Base-by-base conservation (phyloP, 2,888 invertebrate genomes). In the Druceiella hillmani region DNA sequence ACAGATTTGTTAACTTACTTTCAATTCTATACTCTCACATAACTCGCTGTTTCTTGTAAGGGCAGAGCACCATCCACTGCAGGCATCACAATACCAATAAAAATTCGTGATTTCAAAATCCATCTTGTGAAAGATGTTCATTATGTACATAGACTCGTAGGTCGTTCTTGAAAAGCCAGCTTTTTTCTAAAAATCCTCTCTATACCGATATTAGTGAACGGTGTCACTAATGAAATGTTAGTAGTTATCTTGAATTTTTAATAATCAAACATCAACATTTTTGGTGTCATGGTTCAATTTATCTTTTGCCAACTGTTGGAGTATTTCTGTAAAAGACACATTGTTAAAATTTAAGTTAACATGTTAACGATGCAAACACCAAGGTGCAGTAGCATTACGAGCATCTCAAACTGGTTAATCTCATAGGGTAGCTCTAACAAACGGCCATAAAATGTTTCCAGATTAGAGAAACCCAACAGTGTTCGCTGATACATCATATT, bases 401-500 rank as follows among this genome's bases (percentile, higher is more conserved):
- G 53, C 83, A 85, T 83, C 0, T 78, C 78, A 45, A 68, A 69
- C 45, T 62, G 64, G 17, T 64, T 77, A 9, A 64, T 59, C 33
- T 81, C 80, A 47, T 86, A 87, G 0, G 84, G 81, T 33, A 87
- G 52, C 51, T 85, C 82, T 1, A 87, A 52, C 0, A 78, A 74
- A 46, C 76, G 73, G 1, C 78, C 74, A 29, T 74, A 69, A 33
- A 85, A 54, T 1, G 64, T 58, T 16, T 66, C 61, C 10, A 80
- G 62, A 41, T 73, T 69, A 1, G 74, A 69, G 52, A 74, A 83
- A 0, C 76, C 70, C 33, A 79, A 78, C 27, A 65, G 57, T 1
- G 70, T 75, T 45, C 71, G 66, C 48, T 79, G 78, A 44, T 72
- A 74, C 87, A 90, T 89, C 85, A 88, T 87, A 40, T 79, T 74